Base-by-base conservation (phyloP, 2,888 invertebrate genomes). In the Scaptomyza tumidula region DNA sequence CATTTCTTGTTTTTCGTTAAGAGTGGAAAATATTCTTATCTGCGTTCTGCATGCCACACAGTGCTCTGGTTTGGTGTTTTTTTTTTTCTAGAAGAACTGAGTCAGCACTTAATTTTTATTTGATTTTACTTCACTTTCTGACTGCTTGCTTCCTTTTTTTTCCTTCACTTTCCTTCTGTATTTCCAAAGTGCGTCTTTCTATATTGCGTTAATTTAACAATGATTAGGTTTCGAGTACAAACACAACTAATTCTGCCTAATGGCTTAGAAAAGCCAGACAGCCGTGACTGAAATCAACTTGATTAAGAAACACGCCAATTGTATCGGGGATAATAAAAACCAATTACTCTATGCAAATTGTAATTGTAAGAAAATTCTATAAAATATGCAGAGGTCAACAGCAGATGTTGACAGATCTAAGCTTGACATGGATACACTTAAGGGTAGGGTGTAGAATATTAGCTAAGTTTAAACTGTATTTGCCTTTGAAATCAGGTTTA, bases 21-120 rank as follows among this genome's bases (percentile, higher is more conserved):
- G 35, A 57, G 71, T 75, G 67, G 52, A 64, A 78, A 70, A 74
- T 75, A 60, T 79, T 78, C 88, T 89, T 88, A 88, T 88, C 88
- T 75, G 52, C 67, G 62, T 65, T 86, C 82, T 86, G 88, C 88
- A 88, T 88, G 76, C 89, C 78, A 59, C 71, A 72, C 65, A 73
- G 19, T 31, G 46, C 55, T 39, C 43, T 50, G 61, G 46, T 71
- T 19, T 33, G 13, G 16, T 9, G 13, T 62, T 39, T 35, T 66
- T 59, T 66, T 59, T 67, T 75, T 80, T 66, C 77, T 78, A 84
- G 78, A 78, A 74, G 78, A 68, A 72, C 85, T 85, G 85, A 83
- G 75, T 85, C 86, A 86, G 86, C 86, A 86, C 74, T 86, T 86
- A 71, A 85, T 83, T 86, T 84, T 85, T 83, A 86, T 85, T 81